Base-by-base conservation (phyloP, 2,113 vertebrate species). In the Pleuronectes platessa region DNA sequence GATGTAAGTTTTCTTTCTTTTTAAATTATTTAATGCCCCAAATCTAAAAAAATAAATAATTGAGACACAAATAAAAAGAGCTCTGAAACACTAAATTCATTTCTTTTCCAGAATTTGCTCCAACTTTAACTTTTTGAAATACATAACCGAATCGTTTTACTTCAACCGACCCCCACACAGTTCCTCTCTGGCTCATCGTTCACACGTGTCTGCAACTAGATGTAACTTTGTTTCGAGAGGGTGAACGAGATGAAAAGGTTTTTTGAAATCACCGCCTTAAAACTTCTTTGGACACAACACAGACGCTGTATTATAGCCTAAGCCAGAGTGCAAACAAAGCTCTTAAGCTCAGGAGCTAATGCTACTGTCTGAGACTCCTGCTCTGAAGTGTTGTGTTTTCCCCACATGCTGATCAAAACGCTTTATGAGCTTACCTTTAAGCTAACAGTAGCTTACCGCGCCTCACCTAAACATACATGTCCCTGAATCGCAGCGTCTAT, bases 321-420 rank as follows among this genome's bases (percentile, higher is more conserved):
- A 54, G 51, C 18, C 51, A 9, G 20, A 21, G 51, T 54, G 51
- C 51, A 54, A 54, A 54, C 51, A 54, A 54, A 54, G 51, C 51
- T 61, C 70, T 42, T 67, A 8, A 49, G 31, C 40, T 53, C 27
- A n/a, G 37, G 53, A 74, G 40, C 61, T 72, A 42, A 74, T 53
- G 47, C 14, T 62, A 53, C 64, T 66, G 18, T 61, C 23, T 31
- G 31, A 61, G 65, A 68, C 24, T 64, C 35, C 37, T 72, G 2
- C 37, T 74, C 14, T 24, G 1, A 58, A 51, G 49, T 54, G 51
- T 54, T n/a, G 18, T 55, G 58, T 42, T 82, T 18, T 68, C 58
- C 6, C 24, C 23, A 51, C 63, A 58, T 42, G 21, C 20, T 62
- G 37, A 83, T 86, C 24, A 35, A 78, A 72, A 60, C 49, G 59